These are phyloP conservation scores for Drosophila multiciliata DNA, from an alignment of 2,888 invertebrate species.

Conservation along the genomic window DNA sequence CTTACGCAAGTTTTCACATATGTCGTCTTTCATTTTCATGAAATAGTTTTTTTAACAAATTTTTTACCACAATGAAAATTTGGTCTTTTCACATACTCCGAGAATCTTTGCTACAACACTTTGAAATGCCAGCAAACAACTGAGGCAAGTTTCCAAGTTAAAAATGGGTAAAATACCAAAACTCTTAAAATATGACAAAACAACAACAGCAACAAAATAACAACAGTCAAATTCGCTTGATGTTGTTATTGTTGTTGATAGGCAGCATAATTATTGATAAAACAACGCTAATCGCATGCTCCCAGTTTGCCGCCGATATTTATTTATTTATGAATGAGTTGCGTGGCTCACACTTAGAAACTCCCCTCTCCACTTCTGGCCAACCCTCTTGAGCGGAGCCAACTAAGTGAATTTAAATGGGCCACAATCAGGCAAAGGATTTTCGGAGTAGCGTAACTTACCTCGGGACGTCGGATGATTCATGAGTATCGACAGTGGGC, in stretches of 20 bases:
- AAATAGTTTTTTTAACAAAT: background rate
- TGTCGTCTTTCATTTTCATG: slow-evolving; percentile 26
- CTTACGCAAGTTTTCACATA: slow-evolving; percentile 42
- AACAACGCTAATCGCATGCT: slow-evolving; percentile 77
- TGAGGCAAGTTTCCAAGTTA: slow-evolving; percentile 38
- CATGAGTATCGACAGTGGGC: slow-evolving; percentile 97
- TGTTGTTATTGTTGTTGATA: slow-evolving; percentile 33
- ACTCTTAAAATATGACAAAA: slow-evolving; percentile 37
- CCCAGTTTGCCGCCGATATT: slow-evolving; percentile 48
- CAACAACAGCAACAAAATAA: slow-evolving; percentile 39
- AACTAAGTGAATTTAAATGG: slow-evolving; percentile 73
- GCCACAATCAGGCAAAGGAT: slow-evolving; percentile 42
- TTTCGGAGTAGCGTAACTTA: slow-evolving; percentile 86
- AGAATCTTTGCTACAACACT: slow-evolving; percentile 24
- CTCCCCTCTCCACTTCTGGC: background rate
- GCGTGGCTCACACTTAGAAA: slow-evolving; percentile 12
- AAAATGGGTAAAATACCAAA: slow-evolving; percentile 11
- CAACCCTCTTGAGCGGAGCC: slow-evolving; percentile 17
- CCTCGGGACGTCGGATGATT: slow-evolving; percentile 94
- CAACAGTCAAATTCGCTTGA: slow-evolving; percentile 48
- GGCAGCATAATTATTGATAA: slow-evolving; percentile 83
- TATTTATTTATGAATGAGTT: slow-evolving; percentile 60
- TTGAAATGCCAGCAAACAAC: slow-evolving; percentile 57
- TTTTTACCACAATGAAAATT: too few relatives aligned
- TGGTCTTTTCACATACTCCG: background rate